These are phyloP conservation scores for Panopea generosa DNA, from an alignment of 2,888 invertebrate species.

Conservation along the genomic window DNA sequence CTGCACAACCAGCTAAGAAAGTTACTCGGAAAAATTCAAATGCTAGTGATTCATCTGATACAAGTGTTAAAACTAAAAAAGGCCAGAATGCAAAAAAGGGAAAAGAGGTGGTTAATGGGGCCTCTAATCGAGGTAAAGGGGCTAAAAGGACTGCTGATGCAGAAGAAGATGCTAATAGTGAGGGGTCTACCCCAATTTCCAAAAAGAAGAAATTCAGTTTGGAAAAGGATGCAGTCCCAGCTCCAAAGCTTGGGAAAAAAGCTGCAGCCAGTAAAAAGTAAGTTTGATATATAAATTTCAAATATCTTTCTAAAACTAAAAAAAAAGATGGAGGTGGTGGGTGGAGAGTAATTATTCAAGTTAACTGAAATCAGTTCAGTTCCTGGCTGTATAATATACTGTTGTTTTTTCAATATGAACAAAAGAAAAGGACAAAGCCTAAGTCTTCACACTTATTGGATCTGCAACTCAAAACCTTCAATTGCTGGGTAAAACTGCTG, in stretches of 20 bases:
- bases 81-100: constrained; percentile 29
- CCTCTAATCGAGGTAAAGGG: constrained; percentile 19
- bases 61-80: constrained; percentile 19
- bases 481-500: no score
- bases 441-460: no score
- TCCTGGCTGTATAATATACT: no score
- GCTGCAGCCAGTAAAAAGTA: constrained; percentile 33
- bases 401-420: no score
- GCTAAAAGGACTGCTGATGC: constrained; percentile 1
- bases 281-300: constrained; percentile 9
- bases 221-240: constrained; percentile 55
- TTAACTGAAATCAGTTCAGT: no score
- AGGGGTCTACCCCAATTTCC: constrained; percentile 25
- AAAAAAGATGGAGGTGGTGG: no score
- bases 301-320: no score
- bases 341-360: no score
- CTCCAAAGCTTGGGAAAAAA: constrained; percentile 43
- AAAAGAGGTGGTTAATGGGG: constrained; percentile 25
- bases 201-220: constrained; percentile 50
- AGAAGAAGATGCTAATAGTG: constrained; percentile 7
- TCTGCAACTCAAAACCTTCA: no score
- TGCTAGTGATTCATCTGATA: constrained; percentile 22
- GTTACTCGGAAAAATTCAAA: constrained; percentile 24
- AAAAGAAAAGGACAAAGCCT: no score
- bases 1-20: constrained; percentile 31